Percentiles rank a stretch among this genome's conserved stretches.
Evolutionary conservation across 2,113 vertebrate species (phyloP).

Genomic region (Lathamus discolor): DNA sequence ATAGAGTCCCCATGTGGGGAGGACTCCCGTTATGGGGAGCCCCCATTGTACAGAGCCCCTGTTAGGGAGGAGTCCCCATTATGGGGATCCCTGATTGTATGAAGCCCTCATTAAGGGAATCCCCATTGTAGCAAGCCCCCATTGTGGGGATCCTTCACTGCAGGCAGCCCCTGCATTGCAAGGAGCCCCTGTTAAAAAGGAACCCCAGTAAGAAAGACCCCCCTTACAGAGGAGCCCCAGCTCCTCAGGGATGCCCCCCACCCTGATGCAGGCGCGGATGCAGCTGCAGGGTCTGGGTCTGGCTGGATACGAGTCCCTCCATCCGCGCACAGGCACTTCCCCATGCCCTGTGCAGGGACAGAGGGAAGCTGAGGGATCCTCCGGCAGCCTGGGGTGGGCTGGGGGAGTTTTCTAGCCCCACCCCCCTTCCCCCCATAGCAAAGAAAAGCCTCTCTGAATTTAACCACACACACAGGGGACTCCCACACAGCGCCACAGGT

Average conservation of each 20-base stretch:
- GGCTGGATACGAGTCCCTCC: accelerated
- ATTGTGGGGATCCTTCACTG: not conserved
- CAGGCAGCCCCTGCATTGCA: not conserved
- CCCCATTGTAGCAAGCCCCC: not conserved
- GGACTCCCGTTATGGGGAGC: not conserved
- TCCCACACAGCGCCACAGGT: no score
- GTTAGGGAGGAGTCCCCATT: no score
- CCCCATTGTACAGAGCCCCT: not conserved
- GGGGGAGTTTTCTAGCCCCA: not conserved
- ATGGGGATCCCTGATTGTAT: not conserved
- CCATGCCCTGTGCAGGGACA: accelerated
- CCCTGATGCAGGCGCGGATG: not conserved
- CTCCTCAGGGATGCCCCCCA: not conserved
- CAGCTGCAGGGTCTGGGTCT: accelerated
- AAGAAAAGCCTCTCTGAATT: not conserved
- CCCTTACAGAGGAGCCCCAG: accelerated
- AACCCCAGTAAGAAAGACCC: accelerated
- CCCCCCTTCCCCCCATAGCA: not conserved
- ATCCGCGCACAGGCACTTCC: not conserved
- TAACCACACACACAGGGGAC: not conserved
- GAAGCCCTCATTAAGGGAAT: accelerated
- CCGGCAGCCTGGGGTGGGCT: accelerated
- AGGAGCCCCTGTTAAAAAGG: not conserved
- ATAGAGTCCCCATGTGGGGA: not conserved
- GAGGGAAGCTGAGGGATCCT: not conserved